These are phyloP conservation scores for Rhynchonycteris naso DNA, from an alignment of 2,797 vertebrate species.

Conservation along the genomic window DNA sequence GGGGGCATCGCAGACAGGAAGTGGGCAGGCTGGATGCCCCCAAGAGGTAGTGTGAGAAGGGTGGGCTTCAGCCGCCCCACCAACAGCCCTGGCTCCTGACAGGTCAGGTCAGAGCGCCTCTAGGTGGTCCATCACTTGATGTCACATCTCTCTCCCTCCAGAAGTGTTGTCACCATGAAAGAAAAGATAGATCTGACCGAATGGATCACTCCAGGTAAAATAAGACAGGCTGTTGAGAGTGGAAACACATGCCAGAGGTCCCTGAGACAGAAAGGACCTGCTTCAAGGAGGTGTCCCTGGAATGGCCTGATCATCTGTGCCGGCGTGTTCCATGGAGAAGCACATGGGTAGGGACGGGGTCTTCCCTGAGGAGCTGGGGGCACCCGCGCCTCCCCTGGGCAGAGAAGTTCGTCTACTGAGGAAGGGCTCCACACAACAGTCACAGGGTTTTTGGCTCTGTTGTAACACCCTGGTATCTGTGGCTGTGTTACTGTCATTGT, in stretches of 20 bases:
- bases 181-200: background rate
- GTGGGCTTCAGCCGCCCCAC: background rate
- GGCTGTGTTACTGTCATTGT: background rate
- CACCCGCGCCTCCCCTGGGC: accelerated
- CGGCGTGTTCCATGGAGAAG: accelerated
- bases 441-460: background rate
- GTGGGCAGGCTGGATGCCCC: background rate
- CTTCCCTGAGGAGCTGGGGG: background rate
- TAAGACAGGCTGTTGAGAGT: background rate
- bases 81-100: background rate
- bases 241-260: background rate
- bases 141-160: background rate
- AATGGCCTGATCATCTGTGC: background rate
- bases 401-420: background rate
- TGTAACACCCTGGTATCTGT: background rate
- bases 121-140: accelerated
- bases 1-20: background rate
- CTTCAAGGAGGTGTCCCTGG: accelerated
- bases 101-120: background rate
- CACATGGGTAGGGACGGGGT: accelerated
- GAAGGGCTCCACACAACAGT: background rate
- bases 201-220: background rate
- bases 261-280: background rate
- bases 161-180: background rate
- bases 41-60: background rate